Conservation (phyloP, 2,888 invertebrate species). For the Sphaerophoria taeniata region DNA sequence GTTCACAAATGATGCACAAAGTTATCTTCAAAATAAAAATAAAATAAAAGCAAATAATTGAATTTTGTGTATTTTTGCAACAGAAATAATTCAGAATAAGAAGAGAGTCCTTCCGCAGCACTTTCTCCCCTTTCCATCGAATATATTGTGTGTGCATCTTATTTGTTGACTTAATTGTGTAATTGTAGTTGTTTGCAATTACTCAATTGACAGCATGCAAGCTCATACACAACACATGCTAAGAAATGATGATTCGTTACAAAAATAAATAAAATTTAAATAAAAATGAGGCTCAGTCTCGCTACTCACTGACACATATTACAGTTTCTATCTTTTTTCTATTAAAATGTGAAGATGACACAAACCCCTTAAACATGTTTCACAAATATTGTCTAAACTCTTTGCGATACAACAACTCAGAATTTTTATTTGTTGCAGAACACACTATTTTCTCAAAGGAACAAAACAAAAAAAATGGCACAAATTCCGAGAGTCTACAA, state of each 20-base stretch:
- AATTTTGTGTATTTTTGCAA: slow-evolving; percentile 49
- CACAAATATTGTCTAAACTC: slow-evolving; percentile 3
- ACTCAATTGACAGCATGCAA: slow-evolving; percentile 61
- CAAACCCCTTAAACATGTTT: neutral
- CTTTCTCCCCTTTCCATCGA: neutral
- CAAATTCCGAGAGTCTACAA: slow-evolving; percentile 53
- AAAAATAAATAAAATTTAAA: slow-evolving; percentile 44
- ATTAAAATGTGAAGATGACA: neutral
- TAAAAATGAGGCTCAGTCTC: slow-evolving; percentile 23
- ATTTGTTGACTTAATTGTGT: slow-evolving; percentile 59
- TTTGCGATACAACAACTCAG: slow-evolving; percentile 26
- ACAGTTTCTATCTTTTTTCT: slow-evolving; percentile 34
- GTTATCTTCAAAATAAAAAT: slow-evolving; percentile 22
- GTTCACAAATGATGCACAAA: slow-evolving; percentile 47
- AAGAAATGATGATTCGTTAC: slow-evolving; percentile 46
- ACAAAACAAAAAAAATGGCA: slow-evolving; percentile 40
- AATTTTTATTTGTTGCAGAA: slow-evolving; percentile 48
- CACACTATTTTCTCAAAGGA: neutral
- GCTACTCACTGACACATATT: slow-evolving; percentile 37
- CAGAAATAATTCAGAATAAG: neutral
- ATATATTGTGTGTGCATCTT: slow-evolving; percentile 9
- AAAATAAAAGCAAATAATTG: slow-evolving; percentile 24
- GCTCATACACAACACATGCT: slow-evolving; percentile 10
- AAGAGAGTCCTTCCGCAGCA: neutral
- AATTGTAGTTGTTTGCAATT: slow-evolving; percentile 70